Percentiles rank a stretch among this genome's conserved stretches.
phyloP scores from a whole-genome alignment of 2,113 vertebrate species.

The Festucalex cinctus region DNA sequence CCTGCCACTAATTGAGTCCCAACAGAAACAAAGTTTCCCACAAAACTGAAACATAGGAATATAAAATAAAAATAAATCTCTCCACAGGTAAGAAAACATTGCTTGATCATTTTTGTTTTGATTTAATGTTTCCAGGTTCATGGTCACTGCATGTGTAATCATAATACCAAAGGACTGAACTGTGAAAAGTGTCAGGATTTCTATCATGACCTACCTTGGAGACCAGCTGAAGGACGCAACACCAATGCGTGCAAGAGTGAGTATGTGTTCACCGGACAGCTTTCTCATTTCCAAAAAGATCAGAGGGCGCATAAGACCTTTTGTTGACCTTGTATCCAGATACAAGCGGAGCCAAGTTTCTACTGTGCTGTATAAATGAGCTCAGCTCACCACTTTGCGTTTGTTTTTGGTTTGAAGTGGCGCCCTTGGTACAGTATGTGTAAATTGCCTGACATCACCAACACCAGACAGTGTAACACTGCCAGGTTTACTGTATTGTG shows the following conservation, averaged over 20 bases:
- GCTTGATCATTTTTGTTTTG: background rate
- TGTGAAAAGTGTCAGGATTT: conserved; percentile 94
- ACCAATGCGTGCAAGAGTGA: conserved; percentile 94
- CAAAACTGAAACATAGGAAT: background rate
- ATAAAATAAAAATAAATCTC: background rate
- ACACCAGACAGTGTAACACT: too few species aligned
- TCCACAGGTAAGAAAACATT: background rate
- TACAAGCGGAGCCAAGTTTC: too few species aligned
- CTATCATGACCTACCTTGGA: conserved; percentile 92
- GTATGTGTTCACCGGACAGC: conserved; percentile 16
- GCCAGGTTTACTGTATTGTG: too few species aligned
- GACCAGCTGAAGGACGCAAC: conserved; percentile 91
- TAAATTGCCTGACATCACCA: too few species aligned
- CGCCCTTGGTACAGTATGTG: too few species aligned
- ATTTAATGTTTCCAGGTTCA: conserved; percentile 78
- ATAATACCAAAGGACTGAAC: conserved; percentile 95
- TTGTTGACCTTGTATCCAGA: too few species aligned
- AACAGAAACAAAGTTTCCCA: background rate
- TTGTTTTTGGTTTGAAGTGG: too few species aligned
- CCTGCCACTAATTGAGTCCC: background rate
- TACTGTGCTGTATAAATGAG: too few species aligned
- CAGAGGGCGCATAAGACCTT: background rate
- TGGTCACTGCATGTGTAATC: conserved; percentile 95
- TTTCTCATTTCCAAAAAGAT: too few species aligned
- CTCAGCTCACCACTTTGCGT: too few species aligned